Conservation (phyloP, 2,113 vertebrate species). For the Lagopus muta region DNA sequence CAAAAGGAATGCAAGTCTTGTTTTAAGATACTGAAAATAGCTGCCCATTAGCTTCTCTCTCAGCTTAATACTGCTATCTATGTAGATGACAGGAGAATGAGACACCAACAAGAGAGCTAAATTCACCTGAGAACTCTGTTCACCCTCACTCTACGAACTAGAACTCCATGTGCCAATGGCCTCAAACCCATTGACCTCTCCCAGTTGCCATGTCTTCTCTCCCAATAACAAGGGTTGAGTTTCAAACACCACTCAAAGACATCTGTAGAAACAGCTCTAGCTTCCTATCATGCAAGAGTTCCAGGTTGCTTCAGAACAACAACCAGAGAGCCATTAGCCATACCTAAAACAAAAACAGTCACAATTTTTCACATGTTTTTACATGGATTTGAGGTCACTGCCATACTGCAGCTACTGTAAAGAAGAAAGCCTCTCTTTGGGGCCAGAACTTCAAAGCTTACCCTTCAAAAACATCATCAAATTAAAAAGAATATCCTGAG, state of each 20-base stretch:
- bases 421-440: background rate
- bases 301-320: background rate
- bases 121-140: background rate
- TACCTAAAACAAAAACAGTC: background rate
- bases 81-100: background rate
- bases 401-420: background rate
- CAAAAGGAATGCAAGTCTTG: background rate
- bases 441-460: background rate
- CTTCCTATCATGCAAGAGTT: background rate
- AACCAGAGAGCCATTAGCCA: background rate
- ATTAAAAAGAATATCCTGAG: background rate
- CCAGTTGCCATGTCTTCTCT: background rate
- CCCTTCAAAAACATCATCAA: background rate
- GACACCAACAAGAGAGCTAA: background rate
- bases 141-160: fast-evolving
- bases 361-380: background rate
- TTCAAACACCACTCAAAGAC: background rate
- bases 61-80: background rate
- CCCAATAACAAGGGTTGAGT: background rate
- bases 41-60: too few relatives aligned
- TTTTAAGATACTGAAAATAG: background rate
- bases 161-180: background rate
- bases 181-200: fast-evolving
- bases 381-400: background rate
- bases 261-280: background rate